These are phyloP conservation scores for Cataglyphis albicans DNA, from an alignment of 2,888 invertebrate species.

Conservation along the genomic window DNA sequence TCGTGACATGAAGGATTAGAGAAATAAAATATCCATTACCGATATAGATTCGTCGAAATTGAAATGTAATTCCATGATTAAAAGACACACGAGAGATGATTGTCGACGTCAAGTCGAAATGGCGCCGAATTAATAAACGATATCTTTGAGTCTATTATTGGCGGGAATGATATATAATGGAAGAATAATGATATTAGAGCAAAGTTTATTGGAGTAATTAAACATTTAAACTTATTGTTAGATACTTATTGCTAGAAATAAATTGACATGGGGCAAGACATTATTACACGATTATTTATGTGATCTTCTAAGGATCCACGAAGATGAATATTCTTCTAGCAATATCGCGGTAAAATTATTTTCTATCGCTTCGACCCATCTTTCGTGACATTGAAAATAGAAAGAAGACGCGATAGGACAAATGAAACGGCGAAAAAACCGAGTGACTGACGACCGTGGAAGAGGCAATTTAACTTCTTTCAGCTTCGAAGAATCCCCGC, in stretches of 20 bases:
- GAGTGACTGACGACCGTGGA: slow-evolving; percentile 74
- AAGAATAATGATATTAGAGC: slow-evolving; percentile 18
- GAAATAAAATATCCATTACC: slow-evolving; percentile 73
- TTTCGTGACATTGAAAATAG: slow-evolving; percentile 18
- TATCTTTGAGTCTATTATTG: slow-evolving; percentile 7
- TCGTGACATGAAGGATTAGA: slow-evolving; percentile 59
- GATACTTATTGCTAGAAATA: background rate
- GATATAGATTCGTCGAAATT: slow-evolving; percentile 36
- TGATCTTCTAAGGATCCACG: background rate
- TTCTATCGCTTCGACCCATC: slow-evolving; percentile 67
- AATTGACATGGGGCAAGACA: background rate
- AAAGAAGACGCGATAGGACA: slow-evolving; percentile 46
- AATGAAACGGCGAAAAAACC: slow-evolving; percentile 67
- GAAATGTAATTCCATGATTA: slow-evolving; percentile 39
- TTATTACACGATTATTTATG: background rate
- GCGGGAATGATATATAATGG: slow-evolving; percentile 7
- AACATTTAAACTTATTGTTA: slow-evolving; percentile 1
- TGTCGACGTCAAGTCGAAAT: background rate
- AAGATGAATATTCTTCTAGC: slow-evolving; percentile 2
- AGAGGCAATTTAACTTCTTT: slow-evolving; percentile 77
- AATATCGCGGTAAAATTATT: slow-evolving; percentile 62
- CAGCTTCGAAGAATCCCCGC: slow-evolving; percentile 61
- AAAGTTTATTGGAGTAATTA: background rate
- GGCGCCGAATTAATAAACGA: slow-evolving; percentile 15
- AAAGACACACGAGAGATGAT: background rate